Conservation (phyloP, 2,888 invertebrate species). For the Augiades crinisus region DNA sequence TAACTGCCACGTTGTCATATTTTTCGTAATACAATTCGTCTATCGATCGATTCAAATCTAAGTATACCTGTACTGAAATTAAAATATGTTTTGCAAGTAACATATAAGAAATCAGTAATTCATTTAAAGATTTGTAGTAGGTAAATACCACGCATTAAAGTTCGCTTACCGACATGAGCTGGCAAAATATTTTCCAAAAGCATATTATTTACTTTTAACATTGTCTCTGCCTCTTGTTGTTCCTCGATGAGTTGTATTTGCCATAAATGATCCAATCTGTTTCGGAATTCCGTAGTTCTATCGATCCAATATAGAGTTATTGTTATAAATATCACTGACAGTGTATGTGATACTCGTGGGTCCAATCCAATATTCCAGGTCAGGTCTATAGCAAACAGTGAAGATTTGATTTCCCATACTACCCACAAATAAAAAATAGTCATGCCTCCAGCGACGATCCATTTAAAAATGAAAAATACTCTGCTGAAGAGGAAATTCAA, state of each 20-base stretch:
- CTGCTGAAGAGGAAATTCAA: constrained; percentile 92
- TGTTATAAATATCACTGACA: constrained; percentile 87
- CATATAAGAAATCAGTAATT: too few relatives aligned
- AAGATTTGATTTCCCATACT: constrained; percentile 83
- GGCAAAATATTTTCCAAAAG: constrained; percentile 96
- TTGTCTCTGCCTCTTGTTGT: constrained; percentile 92
- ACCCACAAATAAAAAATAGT: constrained; percentile 85
- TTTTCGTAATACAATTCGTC: constrained; percentile 93
- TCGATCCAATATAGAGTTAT: constrained; percentile 92
- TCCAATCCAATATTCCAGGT: constrained; percentile 87
- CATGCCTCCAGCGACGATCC: constrained; percentile 84
- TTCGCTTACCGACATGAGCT: constrained; percentile 90
- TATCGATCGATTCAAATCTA: constrained; percentile 85
- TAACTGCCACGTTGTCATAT: constrained; percentile 94
- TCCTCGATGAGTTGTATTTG: constrained; percentile 87
- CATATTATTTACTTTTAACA: constrained; percentile 93
- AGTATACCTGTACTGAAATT: constrained; percentile 88
- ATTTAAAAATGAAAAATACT: constrained; percentile 91
- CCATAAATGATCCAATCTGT: constrained; percentile 91
- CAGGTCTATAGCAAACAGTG: constrained; percentile 80
- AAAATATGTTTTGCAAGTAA: too few relatives aligned
- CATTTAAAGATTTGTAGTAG: too few relatives aligned
- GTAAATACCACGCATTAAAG: too few relatives aligned
- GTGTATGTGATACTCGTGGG: constrained; percentile 86
- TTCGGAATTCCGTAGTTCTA: constrained; percentile 94